Conservation (phyloP, 2,888 invertebrate species). For the Agrenia bidenticulata region DNA sequence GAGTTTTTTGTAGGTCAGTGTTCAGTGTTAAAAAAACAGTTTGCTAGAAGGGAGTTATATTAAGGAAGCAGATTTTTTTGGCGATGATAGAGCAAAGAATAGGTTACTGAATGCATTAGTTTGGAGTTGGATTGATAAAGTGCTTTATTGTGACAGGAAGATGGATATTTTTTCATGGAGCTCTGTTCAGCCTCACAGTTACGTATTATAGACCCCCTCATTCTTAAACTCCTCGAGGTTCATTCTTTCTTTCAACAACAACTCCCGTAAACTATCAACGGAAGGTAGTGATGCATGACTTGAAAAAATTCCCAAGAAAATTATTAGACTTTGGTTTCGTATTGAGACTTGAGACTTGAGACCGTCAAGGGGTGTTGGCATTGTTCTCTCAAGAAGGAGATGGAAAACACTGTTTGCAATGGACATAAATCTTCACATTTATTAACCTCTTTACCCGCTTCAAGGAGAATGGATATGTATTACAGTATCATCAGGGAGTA, state of each 20-base stretch:
- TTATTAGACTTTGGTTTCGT: too few relatives aligned
- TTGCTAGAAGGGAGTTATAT: neutral
- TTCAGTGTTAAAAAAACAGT: neutral
- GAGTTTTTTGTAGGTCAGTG: neutral
- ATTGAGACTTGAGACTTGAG: slow-evolving; percentile 5
- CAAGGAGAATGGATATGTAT: too few relatives aligned
- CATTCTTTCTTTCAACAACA: slow-evolving; percentile 9
- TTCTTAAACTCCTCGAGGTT: neutral
- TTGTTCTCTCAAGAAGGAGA: slow-evolving; percentile 29
- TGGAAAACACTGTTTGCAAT: too few relatives aligned
- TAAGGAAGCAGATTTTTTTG: slow-evolving; percentile 32
- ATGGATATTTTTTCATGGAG: slow-evolving; percentile 26
- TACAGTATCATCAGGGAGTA: too few relatives aligned
- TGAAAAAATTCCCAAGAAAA: neutral
- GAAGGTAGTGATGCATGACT: neutral
- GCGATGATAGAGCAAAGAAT: slow-evolving; percentile 41
- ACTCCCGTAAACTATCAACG: neutral
- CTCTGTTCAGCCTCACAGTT: slow-evolving; percentile 7
- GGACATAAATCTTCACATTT: too few relatives aligned
- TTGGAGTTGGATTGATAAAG: slow-evolving; percentile 43
- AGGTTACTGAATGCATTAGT: slow-evolving; percentile 38
- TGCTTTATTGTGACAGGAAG: slow-evolving; percentile 44
- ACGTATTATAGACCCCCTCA: slow-evolving; percentile 1
- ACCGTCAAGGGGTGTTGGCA: slow-evolving; percentile 42
- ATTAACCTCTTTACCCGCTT: too few relatives aligned